Evolutionary conservation across 1,140 invertebrate genomes (phyloP).

Genomic region (Diuraphis noxia): DNA sequence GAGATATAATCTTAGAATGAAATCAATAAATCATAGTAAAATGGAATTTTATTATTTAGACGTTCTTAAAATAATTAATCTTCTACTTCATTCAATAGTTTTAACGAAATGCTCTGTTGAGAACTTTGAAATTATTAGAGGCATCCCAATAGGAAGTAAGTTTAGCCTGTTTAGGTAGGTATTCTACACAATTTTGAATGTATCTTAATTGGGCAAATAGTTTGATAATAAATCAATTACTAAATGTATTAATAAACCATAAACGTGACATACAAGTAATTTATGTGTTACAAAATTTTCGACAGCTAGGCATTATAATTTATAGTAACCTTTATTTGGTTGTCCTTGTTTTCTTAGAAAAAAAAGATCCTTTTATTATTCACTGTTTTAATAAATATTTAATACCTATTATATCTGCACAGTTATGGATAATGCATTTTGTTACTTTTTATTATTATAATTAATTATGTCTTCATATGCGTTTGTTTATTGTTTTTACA

Average conservation of each 20-base stretch:
- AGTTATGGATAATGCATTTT: background rate
- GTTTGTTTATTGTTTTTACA: no score
- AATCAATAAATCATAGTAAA: background rate
- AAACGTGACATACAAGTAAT: background rate
- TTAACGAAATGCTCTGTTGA: background rate
- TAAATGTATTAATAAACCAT: background rate
- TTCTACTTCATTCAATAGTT: background rate
- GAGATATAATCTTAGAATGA: background rate
- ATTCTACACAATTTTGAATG: background rate
- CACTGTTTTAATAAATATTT: background rate
- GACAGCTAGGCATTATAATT: background rate
- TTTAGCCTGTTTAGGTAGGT: background rate
- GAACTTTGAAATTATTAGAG: background rate
- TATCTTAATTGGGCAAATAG: background rate
- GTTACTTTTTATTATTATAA: background rate
- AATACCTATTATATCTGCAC: no score
- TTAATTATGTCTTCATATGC: no score
- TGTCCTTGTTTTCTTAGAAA: background rate
- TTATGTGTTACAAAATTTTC: background rate
- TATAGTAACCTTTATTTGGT: background rate
- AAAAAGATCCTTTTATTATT: background rate
- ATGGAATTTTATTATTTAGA: background rate
- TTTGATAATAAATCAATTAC: background rate
- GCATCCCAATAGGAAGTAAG: background rate
- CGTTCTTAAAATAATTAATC: background rate